These are phyloP conservation scores for Diplodus puntazzo DNA, from an alignment of 2,797 vertebrate species.

Conservation along the genomic window DNA sequence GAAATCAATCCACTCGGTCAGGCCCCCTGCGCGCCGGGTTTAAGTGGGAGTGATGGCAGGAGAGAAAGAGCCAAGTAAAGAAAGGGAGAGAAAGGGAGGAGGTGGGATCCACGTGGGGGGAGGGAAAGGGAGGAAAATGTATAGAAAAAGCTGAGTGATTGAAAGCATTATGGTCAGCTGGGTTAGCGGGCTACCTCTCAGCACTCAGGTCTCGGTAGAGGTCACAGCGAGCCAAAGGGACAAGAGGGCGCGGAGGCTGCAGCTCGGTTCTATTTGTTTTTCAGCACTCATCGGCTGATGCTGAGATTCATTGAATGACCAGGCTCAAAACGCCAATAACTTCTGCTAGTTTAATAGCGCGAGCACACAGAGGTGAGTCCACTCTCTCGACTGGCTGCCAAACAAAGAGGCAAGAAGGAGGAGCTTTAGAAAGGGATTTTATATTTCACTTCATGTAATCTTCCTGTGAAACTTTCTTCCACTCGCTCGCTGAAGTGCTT, in stretches of 20 bases:
- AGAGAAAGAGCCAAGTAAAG: constrained; percentile 62
- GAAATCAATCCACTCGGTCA: constrained; percentile 82
- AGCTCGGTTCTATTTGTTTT: constrained; percentile 67
- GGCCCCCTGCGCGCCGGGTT: constrained; percentile 70
- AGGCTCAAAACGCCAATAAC: constrained; percentile 65
- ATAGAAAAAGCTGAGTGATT: constrained; percentile 49
- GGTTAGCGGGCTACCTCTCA: constrained; percentile 48
- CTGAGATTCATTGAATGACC: constrained; percentile 65
- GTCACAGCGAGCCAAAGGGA: constrained; percentile 54
- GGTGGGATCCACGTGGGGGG: background rate
- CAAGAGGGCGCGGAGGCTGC: constrained; percentile 19
- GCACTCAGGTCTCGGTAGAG: constrained; percentile 58
- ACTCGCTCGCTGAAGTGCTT: constrained; percentile 21
- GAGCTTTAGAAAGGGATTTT: background rate
- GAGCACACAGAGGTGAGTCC: constrained; percentile 52
- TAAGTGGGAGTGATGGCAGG: constrained; percentile 77
- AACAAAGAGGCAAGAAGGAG: constrained; percentile 35
- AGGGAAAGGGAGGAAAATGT: constrained; percentile 24
- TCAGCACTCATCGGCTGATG: constrained; percentile 48
- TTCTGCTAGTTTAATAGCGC: constrained; percentile 51
- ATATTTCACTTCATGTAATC: constrained; percentile 32
- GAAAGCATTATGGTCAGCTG: constrained; percentile 63
- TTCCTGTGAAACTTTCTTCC: constrained; percentile 36
- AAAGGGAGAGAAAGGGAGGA: constrained; percentile 38
- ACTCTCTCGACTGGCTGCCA: constrained; percentile 35